Evolutionary conservation across 1,140 invertebrate genomes (phyloP).

Genomic region (Neodiprion fabricii): DNA sequence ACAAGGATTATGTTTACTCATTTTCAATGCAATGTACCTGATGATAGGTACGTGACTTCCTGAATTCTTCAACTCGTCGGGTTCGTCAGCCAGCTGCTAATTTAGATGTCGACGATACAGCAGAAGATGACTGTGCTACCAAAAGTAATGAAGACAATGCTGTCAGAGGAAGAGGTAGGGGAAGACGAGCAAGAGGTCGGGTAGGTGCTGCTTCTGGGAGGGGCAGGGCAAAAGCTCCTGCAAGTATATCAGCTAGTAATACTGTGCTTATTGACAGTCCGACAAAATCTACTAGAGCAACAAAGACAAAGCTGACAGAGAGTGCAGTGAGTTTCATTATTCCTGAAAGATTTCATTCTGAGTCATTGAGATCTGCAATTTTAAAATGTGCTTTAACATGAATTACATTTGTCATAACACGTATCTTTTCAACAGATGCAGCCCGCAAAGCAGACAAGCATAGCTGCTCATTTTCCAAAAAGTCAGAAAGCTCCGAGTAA

Average conservation of each 20-base stretch:
- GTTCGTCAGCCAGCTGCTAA: not conserved
- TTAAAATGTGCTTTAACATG: not conserved
- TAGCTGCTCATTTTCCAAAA: not conserved
- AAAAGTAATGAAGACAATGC: constrained; percentile 3
- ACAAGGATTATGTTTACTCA: not conserved
- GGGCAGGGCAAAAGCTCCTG: not conserved
- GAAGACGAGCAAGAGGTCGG: not conserved
- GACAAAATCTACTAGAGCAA: not conserved
- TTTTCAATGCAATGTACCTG: not conserved
- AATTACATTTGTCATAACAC: not conserved
- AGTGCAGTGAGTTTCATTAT: not conserved
- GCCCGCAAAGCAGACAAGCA: not conserved
- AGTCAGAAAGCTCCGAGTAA: not conserved
- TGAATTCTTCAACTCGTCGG: not conserved
- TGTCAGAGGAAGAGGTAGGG: constrained; percentile 34
- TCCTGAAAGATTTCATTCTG: not conserved
- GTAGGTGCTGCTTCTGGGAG: not conserved
- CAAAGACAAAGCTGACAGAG: not conserved
- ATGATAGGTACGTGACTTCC: not conserved
- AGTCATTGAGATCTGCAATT: not conserved
- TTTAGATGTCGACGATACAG: not conserved
- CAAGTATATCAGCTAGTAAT: not conserved
- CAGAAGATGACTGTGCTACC: constrained; percentile 24
- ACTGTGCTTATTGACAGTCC: not conserved
- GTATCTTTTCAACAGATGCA: no score